Evolutionary conservation across 2,113 vertebrate genomes (phyloP).

Genomic region (Callaeas wilsoni): DNA sequence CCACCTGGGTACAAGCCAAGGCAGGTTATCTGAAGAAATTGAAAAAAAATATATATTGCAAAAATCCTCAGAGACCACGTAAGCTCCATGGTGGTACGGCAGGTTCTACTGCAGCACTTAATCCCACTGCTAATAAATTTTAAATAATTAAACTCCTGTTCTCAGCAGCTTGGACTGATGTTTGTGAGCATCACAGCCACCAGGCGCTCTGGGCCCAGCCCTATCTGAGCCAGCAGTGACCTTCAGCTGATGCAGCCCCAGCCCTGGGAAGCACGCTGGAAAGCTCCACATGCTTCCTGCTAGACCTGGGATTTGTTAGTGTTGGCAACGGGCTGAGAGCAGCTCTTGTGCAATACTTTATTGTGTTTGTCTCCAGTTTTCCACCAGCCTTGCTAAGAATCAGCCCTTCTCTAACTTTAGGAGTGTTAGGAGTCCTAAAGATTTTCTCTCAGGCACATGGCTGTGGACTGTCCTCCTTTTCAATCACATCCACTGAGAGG

Average conservation of each 20-base stretch:
- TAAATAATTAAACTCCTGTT: neutral
- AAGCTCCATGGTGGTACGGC: neutral
- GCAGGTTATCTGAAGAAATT: rapidly evolving
- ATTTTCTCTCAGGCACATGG: rapidly evolving
- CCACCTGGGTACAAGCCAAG: neutral
- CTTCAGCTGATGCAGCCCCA: neutral
- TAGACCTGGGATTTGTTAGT: neutral
- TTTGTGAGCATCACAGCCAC: neutral
- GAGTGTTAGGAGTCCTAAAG: neutral
- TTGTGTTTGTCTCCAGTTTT: conserved; percentile 12
- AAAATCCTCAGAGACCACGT: neutral
- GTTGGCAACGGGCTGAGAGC: neutral
- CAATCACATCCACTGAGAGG: neutral
- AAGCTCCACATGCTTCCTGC: neutral
- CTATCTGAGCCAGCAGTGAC: neutral
- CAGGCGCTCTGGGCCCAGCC: neutral
- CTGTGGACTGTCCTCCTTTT: neutral
- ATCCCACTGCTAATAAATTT: neutral
- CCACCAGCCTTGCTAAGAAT: conserved; percentile 19
- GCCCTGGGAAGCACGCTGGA: neutral
- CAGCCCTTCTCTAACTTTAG: neutral
- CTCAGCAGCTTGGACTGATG: neutral
- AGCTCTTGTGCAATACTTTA: conserved; percentile 23
- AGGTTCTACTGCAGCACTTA: neutral
- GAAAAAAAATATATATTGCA: neutral